A percentile compares a stretch with the other conserved stretches of the same genome.
phyloP scores from a whole-genome alignment of 2,888 invertebrate genomes.

The Alsophila aescularia region DNA sequence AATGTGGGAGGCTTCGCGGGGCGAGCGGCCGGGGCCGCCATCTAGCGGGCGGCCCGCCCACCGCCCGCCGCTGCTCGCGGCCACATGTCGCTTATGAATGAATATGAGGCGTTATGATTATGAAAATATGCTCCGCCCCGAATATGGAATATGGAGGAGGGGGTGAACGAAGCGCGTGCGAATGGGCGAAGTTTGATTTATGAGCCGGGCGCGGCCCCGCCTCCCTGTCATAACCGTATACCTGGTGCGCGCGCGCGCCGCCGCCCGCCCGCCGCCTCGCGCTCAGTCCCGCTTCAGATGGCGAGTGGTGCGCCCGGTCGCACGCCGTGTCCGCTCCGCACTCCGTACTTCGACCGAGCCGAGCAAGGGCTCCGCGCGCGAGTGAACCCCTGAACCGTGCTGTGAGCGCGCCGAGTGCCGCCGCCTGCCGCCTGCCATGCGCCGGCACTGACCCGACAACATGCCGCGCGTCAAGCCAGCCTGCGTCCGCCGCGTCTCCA shows the following conservation, averaged over 20 bases:
- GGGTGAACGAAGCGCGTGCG: slow-evolving; percentile 86
- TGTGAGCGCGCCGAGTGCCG: slow-evolving; percentile 55
- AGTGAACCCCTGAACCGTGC: slow-evolving; percentile 50
- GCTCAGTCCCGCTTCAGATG: slow-evolving; percentile 84
- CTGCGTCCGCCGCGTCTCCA: slow-evolving; percentile 84
- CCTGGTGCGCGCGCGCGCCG: slow-evolving; percentile 86
- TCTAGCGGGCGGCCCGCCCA: slow-evolving; percentile 80
- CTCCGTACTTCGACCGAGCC: slow-evolving; percentile 63
- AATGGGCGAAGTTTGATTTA: slow-evolving; percentile 88
- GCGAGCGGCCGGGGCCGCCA: slow-evolving; percentile 69
- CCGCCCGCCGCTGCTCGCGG: slow-evolving; percentile 57
- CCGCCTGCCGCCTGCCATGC: slow-evolving; percentile 66
- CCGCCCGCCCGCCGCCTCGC: slow-evolving; percentile 71
- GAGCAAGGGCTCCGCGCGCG: slow-evolving; percentile 62
- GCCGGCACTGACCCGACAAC: slow-evolving; percentile 72
- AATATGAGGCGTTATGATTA: slow-evolving; percentile 85
- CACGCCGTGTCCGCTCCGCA: slow-evolving; percentile 61
- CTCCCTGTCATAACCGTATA: slow-evolving; percentile 88
- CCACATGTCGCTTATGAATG: slow-evolving; percentile 83
- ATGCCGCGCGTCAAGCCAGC: slow-evolving; percentile 83
- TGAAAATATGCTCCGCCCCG: slow-evolving; percentile 85
- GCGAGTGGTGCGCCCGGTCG: slow-evolving; percentile 79
- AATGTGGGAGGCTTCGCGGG: slow-evolving; percentile 80
- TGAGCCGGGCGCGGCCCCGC: slow-evolving; percentile 86
- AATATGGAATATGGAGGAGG: slow-evolving; percentile 86